Conservation (phyloP, 2,113 vertebrate species). For the Damaliscus lunatus region DNA sequence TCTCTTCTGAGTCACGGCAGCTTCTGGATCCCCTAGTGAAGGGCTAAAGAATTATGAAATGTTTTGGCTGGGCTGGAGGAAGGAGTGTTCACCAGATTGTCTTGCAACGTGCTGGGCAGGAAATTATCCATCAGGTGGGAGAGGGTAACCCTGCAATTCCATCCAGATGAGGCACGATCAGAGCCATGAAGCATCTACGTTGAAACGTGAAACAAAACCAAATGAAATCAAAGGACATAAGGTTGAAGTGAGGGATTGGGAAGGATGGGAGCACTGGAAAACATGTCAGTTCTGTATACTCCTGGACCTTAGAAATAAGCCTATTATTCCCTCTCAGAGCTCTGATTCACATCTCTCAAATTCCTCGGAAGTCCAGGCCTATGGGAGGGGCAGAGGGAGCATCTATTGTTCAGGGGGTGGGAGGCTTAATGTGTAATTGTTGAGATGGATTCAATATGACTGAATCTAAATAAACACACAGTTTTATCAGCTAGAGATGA, state of each 20-base stretch:
- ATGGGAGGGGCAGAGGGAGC: neutral
- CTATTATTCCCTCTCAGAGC: neutral
- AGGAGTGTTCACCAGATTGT: slow-evolving; percentile 73
- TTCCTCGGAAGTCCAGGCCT: neutral
- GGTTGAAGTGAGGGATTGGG: neutral
- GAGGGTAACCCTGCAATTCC: slow-evolving; percentile 64
- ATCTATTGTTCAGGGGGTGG: neutral
- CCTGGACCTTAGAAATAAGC: neutral
- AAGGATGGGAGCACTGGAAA: neutral
- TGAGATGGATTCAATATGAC: slow-evolving; percentile 9
- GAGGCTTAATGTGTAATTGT: neutral
- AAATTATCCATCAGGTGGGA: slow-evolving; percentile 82
- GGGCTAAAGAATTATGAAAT: slow-evolving; percentile 55
- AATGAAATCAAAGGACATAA: slow-evolving; percentile 29
- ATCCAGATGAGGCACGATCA: slow-evolving; percentile 71
- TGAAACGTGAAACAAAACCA: slow-evolving; percentile 19
- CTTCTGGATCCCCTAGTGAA: slow-evolving; percentile 44
- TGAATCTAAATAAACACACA: slow-evolving; percentile 36
- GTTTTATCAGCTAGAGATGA: slow-evolving; percentile 49
- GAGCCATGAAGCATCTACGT: slow-evolving; percentile 32
- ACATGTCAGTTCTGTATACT: neutral
- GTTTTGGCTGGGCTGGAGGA: slow-evolving; percentile 55
- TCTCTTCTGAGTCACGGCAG: slow-evolving; percentile 26
- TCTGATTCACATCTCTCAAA: neutral
- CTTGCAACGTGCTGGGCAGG: slow-evolving; percentile 74